These are phyloP conservation scores for Morus bassanus DNA, from an alignment of 2,797 vertebrate species.

Conservation along the genomic window DNA sequence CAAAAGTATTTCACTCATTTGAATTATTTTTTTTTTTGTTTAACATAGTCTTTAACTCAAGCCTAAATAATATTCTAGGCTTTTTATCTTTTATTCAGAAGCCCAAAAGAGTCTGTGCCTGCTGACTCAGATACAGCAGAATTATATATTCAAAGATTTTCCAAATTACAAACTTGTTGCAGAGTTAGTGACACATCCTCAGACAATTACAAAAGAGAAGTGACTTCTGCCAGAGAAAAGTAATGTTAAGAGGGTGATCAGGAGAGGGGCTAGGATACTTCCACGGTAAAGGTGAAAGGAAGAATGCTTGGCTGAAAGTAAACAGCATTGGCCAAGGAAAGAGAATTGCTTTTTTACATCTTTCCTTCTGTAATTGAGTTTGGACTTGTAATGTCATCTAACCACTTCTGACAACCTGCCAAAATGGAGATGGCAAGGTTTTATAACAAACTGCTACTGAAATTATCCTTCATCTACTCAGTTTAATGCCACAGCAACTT, in stretches of 20 bases:
- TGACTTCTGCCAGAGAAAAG: neutral
- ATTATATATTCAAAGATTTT: neutral
- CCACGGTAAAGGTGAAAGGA: neutral
- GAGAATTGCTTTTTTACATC: neutral
- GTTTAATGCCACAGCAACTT: neutral
- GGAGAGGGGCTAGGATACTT: neutral
- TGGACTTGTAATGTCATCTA: neutral
- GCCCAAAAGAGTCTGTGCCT: neutral
- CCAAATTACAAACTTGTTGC: neutral
- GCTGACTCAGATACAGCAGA: neutral
- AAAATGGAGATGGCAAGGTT: neutral
- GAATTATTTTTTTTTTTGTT: neutral
- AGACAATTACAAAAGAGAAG: neutral
- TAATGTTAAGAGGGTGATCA: neutral
- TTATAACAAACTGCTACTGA: neutral
- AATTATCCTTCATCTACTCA: neutral
- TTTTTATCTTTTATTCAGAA: neutral
- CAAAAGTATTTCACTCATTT: neutral
- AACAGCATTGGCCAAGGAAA: neutral
- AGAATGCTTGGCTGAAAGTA: neutral
- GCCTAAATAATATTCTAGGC: neutral
- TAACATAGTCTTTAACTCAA: neutral
- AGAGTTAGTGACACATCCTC: neutral
- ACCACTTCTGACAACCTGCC: neutral
- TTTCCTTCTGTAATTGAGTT: neutral